Conservation (phyloP, 2,888 invertebrate genomes). For the Leptopilina drosophilae region DNA sequence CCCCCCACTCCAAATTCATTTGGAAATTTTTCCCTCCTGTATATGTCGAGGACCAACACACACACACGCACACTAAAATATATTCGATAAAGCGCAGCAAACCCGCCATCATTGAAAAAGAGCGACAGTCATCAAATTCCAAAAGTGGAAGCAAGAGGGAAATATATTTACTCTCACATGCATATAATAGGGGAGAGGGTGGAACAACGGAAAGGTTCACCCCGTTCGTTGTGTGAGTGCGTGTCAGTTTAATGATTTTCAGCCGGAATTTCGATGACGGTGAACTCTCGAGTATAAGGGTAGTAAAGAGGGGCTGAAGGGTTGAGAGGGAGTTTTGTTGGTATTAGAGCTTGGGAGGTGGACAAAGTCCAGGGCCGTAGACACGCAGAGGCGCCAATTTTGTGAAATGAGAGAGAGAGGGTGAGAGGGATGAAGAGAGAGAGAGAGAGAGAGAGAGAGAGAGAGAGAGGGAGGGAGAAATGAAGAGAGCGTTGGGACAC, state of each 20-base stretch:
- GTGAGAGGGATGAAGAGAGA: slow-evolving; percentile 33
- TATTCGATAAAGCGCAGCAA: background rate
- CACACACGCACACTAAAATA: too few relatives aligned
- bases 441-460: slow-evolving; percentile 24
- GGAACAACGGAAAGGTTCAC: slow-evolving; percentile 43
- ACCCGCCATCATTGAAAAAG: slow-evolving; percentile 17
- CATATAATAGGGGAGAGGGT: slow-evolving; percentile 30
- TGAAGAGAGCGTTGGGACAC: slow-evolving; percentile 53
- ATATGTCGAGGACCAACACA: slow-evolving; percentile 44
- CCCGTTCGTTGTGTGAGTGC: slow-evolving; percentile 66
- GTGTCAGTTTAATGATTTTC: slow-evolving; percentile 76
- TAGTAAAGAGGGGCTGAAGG: slow-evolving; percentile 41
- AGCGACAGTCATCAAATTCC: background rate
- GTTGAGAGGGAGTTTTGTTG: slow-evolving; percentile 8
- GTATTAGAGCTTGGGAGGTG: background rate
- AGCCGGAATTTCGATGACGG: slow-evolving; percentile 75
- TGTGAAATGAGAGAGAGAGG: slow-evolving; percentile 14
- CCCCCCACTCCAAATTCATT: background rate
- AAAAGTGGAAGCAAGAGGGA: slow-evolving; percentile 42
- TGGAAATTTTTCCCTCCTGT: slow-evolving; percentile 25
- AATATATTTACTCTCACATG: slow-evolving; percentile 38
- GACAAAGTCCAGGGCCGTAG: slow-evolving; percentile 49
- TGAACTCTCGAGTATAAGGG: slow-evolving; percentile 55
- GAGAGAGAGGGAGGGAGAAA: slow-evolving; percentile 30
- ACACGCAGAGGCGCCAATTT: slow-evolving; percentile 34